Evolutionary conservation across 2,797 vertebrate species (phyloP), one percentile per base, ranked within the genome.

Genomic region (Numenius phaeopus): DNA sequence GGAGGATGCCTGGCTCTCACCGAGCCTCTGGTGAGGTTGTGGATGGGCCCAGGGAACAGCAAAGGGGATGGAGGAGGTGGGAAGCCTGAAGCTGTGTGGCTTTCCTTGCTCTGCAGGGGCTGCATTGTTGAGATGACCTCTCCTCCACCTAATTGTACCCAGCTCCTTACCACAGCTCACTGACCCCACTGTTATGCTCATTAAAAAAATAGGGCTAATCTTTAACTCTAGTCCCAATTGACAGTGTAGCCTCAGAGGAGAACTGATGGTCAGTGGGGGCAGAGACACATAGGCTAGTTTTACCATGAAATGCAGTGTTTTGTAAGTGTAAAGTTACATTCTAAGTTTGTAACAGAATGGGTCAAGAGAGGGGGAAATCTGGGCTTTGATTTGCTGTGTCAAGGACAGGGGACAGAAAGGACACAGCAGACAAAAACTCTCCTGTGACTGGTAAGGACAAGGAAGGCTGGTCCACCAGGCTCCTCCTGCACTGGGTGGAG

Each of bases 201-300:
- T 50, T 79, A 42, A 72, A 83, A 87, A 87, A 84, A 10, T 14
- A 50, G 14, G 52, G 19, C 11, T 89, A 5, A 57, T 47, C 44
- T 82, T 91, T 50, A 75, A 24, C 21, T 69, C n/a, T 57, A 27
- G 4, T 50, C 40, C 37, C 42, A 64, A 10, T 14, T 32, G 62
- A 32, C 5, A 22, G 12, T 11, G 18, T 54, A 65, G 2, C 5
- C 13, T 10, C 17, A 52, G 40, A 27, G 15, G 9, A 73, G 40
- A 91, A 32, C 16, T 21, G 15, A 9, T 32, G 34, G 22, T 9
- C 0, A 0, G 20, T 12, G 13, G 8, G 10, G 15, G 3, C 21
- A 67, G 57, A 67, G 27, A 57, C 22, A 20, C 6, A 10, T 3
- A 29, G 39, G 11, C 40, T 37, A 23, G 4, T 32, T 52, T 69